These are phyloP conservation scores for Caenorhabditis tropicalis DNA, from an alignment of 1,140 invertebrate species.

Conservation along the genomic window DNA sequence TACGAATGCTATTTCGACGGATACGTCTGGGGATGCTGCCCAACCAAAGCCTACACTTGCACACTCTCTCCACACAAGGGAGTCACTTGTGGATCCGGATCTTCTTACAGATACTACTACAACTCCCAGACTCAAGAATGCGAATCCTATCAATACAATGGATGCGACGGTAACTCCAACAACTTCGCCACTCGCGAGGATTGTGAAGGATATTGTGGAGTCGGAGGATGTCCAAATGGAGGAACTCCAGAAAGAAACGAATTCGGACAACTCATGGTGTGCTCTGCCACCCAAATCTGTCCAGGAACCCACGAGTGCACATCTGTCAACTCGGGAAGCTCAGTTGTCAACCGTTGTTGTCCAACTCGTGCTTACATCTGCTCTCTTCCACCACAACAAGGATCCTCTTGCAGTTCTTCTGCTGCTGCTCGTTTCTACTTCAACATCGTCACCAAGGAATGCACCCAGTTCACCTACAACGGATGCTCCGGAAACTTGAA, in stretches of 20 bases:
- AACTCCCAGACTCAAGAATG: conserved; percentile 72
- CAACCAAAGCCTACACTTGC: conserved; percentile 71
- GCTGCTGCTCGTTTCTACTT: conserved; percentile 67
- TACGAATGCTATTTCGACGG: conserved; percentile 71
- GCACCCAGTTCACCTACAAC: conserved; percentile 72
- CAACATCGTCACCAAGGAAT: conserved; percentile 72
- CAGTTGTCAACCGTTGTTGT: conserved; percentile 68
- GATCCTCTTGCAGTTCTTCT: conserved; percentile 65
- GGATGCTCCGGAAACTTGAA: conserved; percentile 69
- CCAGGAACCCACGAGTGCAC: conserved; percentile 70
- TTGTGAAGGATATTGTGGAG: conserved; percentile 63
- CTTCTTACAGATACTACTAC: conserved; percentile 71
- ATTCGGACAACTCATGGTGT: conserved; percentile 71
- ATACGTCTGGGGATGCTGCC: conserved; percentile 71
- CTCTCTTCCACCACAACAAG: conserved; percentile 70
- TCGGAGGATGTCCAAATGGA: conserved; percentile 71
- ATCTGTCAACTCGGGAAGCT: conserved; percentile 65
- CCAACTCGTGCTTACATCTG: conserved; percentile 71
- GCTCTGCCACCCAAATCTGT: conserved; percentile 63
- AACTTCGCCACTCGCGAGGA: conserved; percentile 68
- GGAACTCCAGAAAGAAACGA: conserved; percentile 71
- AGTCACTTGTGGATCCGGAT: conserved; percentile 70
- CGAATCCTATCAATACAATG: conserved; percentile 70
- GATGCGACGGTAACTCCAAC: conserved; percentile 70
- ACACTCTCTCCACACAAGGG: conserved; percentile 70